Conservation (phyloP, 2,797 vertebrate genomes). For the Rhinogobio ventralis region DNA sequence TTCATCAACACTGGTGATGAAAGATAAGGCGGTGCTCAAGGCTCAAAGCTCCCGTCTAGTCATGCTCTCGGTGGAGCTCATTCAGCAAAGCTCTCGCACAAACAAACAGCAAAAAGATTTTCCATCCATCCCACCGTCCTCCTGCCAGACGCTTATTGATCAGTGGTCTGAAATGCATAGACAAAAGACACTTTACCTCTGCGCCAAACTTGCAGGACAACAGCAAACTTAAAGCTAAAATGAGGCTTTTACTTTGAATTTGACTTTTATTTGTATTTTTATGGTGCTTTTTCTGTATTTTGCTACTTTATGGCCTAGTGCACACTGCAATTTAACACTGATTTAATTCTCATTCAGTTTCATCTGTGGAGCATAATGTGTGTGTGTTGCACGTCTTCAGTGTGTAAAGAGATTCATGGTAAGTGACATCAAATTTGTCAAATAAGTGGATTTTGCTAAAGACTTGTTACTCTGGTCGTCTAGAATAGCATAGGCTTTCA, state of each 20-base stretch:
- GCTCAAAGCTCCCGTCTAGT: neutral
- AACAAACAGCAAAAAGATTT: slow-evolving; percentile 10
- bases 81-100: neutral
- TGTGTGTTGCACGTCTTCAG: too few species aligned
- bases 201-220: neutral
- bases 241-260: neutral
- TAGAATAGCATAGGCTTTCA: too few species aligned
- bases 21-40: neutral
- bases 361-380: neutral
- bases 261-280: neutral
- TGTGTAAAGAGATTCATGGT: too few species aligned
- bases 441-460: too few species aligned
- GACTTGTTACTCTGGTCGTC: too few species aligned
- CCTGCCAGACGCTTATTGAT: neutral
- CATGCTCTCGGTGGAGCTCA: neutral
- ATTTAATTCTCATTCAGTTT: neutral
- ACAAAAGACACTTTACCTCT: neutral
- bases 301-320: neutral
- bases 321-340: neutral
- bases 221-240: neutral
- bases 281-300: neutral
- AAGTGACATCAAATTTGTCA: too few species aligned
- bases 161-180: neutral
- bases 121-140: neutral
- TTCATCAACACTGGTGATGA: slow-evolving; percentile 24